Conservation (phyloP, 2,888 invertebrate species). For the Heliconius charithonia region DNA sequence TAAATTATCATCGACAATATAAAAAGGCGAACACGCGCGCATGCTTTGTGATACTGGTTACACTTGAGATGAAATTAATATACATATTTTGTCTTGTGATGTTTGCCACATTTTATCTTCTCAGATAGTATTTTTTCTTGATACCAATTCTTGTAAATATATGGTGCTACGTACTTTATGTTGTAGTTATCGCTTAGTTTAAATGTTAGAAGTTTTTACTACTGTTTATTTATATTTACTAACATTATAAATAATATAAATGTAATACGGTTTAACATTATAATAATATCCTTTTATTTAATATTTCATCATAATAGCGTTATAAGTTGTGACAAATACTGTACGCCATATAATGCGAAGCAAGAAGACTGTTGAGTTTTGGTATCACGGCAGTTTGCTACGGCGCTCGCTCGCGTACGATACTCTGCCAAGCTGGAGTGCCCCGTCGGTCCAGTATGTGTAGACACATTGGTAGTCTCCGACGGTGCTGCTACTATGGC, state of each 20-base stretch:
- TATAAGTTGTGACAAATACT: conserved; percentile 55
- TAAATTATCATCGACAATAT: conserved; percentile 75
- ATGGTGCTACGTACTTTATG: conserved; percentile 8
- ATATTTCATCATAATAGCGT: not conserved
- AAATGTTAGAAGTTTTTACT: not conserved
- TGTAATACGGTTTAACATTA: not conserved
- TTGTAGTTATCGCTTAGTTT: not conserved
- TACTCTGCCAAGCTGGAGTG: conserved; percentile 78
- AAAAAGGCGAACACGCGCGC: conserved; percentile 75
- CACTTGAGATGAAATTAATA: conserved; percentile 40
- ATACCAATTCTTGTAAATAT: not conserved
- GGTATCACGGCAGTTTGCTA: conserved; percentile 70
- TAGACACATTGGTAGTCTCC: conserved; percentile 80
- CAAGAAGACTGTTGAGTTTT: conserved; percentile 48
- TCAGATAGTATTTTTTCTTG: not conserved
- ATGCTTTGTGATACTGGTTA: conserved; percentile 62
- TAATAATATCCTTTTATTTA: not conserved
- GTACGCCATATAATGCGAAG: conserved; percentile 58
- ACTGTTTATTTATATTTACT: not conserved
- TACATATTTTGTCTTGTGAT: conserved; percentile 13
- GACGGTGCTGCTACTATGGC: conserved; percentile 66
- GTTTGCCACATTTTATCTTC: conserved; percentile 1
- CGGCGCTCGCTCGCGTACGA: conserved; percentile 77
- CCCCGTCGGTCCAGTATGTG: conserved; percentile 79
- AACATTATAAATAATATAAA: not conserved